Evolutionary conservation across 2,888 invertebrate genomes (phyloP).

Genomic region (Orthonychiurus folsomi): DNA sequence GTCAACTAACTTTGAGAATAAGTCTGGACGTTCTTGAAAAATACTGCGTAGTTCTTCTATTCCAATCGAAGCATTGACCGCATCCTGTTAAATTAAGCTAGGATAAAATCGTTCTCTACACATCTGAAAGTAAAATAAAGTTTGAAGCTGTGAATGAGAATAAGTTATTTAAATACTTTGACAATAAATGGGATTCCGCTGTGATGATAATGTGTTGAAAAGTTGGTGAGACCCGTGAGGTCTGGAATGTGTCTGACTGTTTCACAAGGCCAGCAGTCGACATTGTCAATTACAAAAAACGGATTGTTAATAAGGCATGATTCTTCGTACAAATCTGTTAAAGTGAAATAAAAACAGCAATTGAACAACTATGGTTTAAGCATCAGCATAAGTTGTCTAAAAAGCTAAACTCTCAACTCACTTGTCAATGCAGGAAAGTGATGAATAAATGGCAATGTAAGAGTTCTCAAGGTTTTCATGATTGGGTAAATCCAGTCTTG

Average conservation of each 20-base stretch:
- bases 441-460: slow-evolving; percentile 67
- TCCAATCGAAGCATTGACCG: slow-evolving; percentile 50
- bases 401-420: too few relatives aligned
- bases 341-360: slow-evolving; percentile 22
- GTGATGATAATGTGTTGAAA: slow-evolving; percentile 47
- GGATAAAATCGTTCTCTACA: slow-evolving; percentile 7
- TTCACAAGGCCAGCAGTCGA: slow-evolving; percentile 78
- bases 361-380: too few relatives aligned
- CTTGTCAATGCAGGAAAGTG: slow-evolving; percentile 65
- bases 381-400: too few relatives aligned
- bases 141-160: background rate
- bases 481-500: slow-evolving; percentile 75
- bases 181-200: slow-evolving; percentile 53
- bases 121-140: too few relatives aligned
- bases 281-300: slow-evolving; percentile 67
- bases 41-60: slow-evolving; percentile 51
- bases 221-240: slow-evolving; percentile 53
- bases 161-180: slow-evolving; percentile 44
- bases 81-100: slow-evolving; percentile 48
- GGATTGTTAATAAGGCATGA: slow-evolving; percentile 75
- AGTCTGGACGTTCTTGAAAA: slow-evolving; percentile 52
- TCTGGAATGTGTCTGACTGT: slow-evolving; percentile 59
- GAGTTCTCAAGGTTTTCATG: slow-evolving; percentile 59
- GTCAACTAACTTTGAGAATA: slow-evolving; percentile 50
- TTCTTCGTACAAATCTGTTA: slow-evolving; percentile 67